Conservation (phyloP, 2,888 invertebrate species). For the Brachyopa scutellaris region DNA sequence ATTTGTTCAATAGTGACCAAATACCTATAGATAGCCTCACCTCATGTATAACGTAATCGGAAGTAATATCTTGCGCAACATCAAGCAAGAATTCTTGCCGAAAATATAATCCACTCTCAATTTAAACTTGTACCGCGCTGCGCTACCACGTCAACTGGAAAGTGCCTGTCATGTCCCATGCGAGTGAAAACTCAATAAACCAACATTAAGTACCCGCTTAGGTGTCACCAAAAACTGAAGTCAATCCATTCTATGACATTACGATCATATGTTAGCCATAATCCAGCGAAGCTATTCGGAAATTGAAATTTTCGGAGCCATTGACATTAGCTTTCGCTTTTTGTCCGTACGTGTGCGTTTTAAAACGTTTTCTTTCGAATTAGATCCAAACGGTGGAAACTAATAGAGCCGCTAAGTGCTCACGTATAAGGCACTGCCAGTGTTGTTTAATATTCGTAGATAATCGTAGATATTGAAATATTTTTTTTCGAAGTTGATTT, state of each 20-base stretch:
- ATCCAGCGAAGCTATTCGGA: not conserved
- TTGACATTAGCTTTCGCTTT: constrained; percentile 71
- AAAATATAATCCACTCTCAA: no score
- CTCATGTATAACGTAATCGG: no score
- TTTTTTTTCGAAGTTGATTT: constrained; percentile 26
- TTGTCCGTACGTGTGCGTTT: constrained; percentile 62
- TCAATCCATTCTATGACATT: constrained; percentile 4
- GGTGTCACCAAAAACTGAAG: constrained; percentile 19
- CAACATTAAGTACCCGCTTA: constrained; percentile 11
- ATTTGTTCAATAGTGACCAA: no score
- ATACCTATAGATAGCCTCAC: no score
- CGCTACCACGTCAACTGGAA: constrained; percentile 40
- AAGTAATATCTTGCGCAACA: constrained; percentile 36
- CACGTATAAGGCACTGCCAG: constrained; percentile 61
- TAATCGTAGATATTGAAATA: no score
- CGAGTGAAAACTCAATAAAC: constrained; percentile 52
- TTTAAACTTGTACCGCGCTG: no score
- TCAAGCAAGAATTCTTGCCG: not conserved
- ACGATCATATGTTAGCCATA: constrained; percentile 33
- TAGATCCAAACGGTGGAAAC: constrained; percentile 40
- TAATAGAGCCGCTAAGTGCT: constrained; percentile 28
- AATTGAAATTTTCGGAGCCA: constrained; percentile 67
- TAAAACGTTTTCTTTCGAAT: constrained; percentile 40
- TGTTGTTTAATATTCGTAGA: constrained; percentile 9
- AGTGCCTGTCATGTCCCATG: constrained; percentile 16